These are phyloP conservation scores for Lottia gigantea DNA, from an alignment of 2,888 invertebrate genomes.

Conservation along the genomic window DNA sequence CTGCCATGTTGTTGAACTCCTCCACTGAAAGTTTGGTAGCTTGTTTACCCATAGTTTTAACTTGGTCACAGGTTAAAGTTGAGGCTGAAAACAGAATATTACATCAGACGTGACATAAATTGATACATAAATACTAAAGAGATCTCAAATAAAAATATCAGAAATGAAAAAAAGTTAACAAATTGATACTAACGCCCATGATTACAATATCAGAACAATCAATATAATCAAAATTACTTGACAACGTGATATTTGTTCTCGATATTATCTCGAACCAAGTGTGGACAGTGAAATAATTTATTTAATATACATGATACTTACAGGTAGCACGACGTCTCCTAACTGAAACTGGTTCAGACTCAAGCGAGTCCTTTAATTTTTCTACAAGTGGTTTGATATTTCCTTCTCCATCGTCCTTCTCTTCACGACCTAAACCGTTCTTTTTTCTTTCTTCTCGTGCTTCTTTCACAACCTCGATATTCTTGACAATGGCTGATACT, in stretches of 20 bases:
- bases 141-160: too few species aligned
- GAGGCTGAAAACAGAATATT: conserved; percentile 6
- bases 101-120: background rate
- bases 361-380: conserved; percentile 18
- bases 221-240: too few species aligned
- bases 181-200: too few species aligned
- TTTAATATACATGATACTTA: too few species aligned
- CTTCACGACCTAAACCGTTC: conserved; percentile 31
- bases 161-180: too few species aligned
- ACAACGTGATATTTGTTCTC: too few species aligned
- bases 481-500: conserved; percentile 25
- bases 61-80: conserved; percentile 28
- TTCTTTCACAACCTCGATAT: conserved; percentile 27
- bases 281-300: too few species aligned
- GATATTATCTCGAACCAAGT: too few species aligned
- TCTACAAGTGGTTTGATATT: conserved; percentile 11
- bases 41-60: conserved; percentile 26
- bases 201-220: too few species aligned
- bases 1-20: conserved; percentile 20
- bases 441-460: conserved; percentile 26
- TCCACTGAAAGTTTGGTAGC: conserved; percentile 24
- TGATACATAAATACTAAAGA: too few species aligned
- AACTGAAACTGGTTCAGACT: conserved; percentile 17
- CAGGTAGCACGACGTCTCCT: conserved; percentile 12
- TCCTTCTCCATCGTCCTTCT: background rate